Evolutionary conservation across 2,888 invertebrate genomes (phyloP), one percentile per base, ranked within the genome.

Genomic region (Drosophila niveifrons): DNA sequence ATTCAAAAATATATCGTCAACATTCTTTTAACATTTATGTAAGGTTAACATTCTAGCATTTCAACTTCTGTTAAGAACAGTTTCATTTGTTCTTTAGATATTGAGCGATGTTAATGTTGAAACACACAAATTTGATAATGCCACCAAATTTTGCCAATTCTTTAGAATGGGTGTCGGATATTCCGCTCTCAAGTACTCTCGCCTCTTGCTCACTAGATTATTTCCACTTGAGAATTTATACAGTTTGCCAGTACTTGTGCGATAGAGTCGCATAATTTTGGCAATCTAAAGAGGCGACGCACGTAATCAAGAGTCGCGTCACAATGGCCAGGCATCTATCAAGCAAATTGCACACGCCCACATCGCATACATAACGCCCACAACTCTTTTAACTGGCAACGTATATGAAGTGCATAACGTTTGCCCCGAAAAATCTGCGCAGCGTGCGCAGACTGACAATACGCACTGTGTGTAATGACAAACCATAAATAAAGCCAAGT

Each of bases 341-440:
- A 88, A 72, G 46, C 65, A 81, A 83, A 83, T 89, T 84, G 79
- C 51, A 65, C 75, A 80, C 78, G 87, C 87, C 84, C 64, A 36
- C 46, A 52, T 29, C 66, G 59, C 64, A 66, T 67, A 66, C 46
- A 72, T 82, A 63, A 81, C 61, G 66, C 63, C 55, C 48, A 43
- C 31, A 53, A 65, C 83, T 66, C 74, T 80, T 79, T 76, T 76
- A 53, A 46, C 72, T 34, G 51, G 23, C 23, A n/a, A 4, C n/a
- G 48, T 36, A 23, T 55, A 39, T 23, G 31, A 61, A 65, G 46
- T 65, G 61, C 57, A 77, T 48, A 55, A 36, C 7, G 11, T 39
- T 31, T 47, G 47, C 29, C 29, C 43, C 23, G 23, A 23, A 23
- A 67, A 67, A 66, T 72, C 48, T 62, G 57, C 56, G 56, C 75